phyloP scores from a whole-genome alignment of 2,113 vertebrate species.

The Willisornis vidua region DNA sequence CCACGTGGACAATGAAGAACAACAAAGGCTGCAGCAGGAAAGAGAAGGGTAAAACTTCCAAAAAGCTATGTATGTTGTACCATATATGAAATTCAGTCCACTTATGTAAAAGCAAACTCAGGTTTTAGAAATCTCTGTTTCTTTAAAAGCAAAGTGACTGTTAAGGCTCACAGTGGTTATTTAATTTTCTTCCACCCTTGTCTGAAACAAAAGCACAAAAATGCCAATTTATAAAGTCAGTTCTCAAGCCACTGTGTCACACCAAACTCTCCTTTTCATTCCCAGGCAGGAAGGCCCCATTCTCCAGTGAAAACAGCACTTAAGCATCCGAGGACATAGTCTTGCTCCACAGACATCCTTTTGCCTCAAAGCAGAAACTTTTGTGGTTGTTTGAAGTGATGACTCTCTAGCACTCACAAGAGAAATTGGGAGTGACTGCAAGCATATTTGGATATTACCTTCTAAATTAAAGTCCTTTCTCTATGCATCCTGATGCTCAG shows the following conservation, averaged over 20 bases:
- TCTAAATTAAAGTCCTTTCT: background rate
- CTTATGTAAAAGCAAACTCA: background rate
- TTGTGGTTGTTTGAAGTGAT: background rate
- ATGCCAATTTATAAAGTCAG: background rate
- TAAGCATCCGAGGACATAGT: background rate
- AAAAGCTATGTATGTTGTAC: background rate
- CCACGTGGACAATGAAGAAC: background rate
- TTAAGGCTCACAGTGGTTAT: background rate
- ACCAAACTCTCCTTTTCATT: background rate
- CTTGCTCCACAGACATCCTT: background rate
- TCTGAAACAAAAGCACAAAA: background rate
- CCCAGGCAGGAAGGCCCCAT: background rate
- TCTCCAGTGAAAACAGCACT: background rate
- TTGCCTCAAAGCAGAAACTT: background rate
- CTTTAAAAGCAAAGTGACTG: background rate
- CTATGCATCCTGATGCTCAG: background rate
- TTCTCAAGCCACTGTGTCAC: background rate
- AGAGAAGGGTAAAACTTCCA: background rate
- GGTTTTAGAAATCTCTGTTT: background rate
- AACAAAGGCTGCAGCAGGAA: background rate
- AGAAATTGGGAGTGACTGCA: background rate
- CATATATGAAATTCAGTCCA: background rate
- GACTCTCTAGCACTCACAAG: background rate
- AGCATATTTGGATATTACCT: background rate
- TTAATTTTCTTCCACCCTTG: background rate